Evolutionary conservation across 2,797 vertebrate species (phyloP).

Genomic region (Semaprochilodus insignis): DNA sequence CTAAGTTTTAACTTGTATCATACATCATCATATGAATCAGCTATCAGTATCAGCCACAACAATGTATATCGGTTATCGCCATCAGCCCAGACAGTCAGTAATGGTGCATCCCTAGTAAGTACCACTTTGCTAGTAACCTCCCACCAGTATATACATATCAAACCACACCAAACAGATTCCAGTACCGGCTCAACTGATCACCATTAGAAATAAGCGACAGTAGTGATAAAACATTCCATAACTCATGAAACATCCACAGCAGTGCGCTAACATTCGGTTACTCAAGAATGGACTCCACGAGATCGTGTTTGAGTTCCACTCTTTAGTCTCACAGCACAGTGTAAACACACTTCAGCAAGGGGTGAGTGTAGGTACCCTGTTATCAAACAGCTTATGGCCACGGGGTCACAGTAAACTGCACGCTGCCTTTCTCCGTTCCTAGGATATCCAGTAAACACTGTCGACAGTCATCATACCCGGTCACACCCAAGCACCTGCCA

Average conservation of each 20-base stretch:
- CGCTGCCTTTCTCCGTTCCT: neutral
- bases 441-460: neutral
- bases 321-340: constrained; percentile 3
- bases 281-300: neutral
- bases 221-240: constrained; percentile 15
- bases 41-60: neutral
- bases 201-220: constrained; percentile 4
- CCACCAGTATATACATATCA: neutral
- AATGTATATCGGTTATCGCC: neutral
- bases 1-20: neutral
- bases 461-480: neutral
- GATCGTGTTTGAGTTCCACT: neutral
- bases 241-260: neutral
- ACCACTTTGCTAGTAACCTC: neutral
- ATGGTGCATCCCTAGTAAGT: neutral
- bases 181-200: constrained; percentile 19
- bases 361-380: constrained; percentile 9
- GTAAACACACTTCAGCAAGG: neutral
- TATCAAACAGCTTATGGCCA: constrained; percentile 3
- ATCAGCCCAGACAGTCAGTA: neutral
- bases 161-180: neutral
- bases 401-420: constrained; percentile 8
- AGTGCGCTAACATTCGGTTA: neutral
- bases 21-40: neutral
- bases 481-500: neutral